These are phyloP conservation scores for Drosophila koepferae DNA, from an alignment of 2,888 invertebrate species.

Conservation along the genomic window DNA sequence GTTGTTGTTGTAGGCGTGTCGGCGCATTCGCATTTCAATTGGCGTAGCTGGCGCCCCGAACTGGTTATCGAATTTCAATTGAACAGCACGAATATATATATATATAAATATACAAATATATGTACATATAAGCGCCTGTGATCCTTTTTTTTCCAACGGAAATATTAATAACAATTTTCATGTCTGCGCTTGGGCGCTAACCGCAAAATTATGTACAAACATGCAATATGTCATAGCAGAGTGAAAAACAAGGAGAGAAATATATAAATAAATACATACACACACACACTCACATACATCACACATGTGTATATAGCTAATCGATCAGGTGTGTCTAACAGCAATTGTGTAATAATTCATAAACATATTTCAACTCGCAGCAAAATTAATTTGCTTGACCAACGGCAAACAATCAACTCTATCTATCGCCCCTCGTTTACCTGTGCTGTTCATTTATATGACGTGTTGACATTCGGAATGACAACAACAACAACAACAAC, in stretches of 20 bases:
- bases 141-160: conserved; percentile 42
- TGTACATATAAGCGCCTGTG: conserved; percentile 2
- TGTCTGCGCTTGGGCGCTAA: conserved; percentile 44
- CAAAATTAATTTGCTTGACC: conserved; percentile 73
- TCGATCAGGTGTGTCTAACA: conserved; percentile 71
- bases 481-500: conserved; percentile 55
- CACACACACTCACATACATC: not conserved
- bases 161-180: conserved; percentile 61
- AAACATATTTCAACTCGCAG: conserved; percentile 72
- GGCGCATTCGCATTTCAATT: conserved; percentile 67
- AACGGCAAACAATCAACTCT: conserved; percentile 32
- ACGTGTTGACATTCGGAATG: conserved; percentile 76
- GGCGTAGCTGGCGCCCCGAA: conserved; percentile 78
- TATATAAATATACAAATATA: not conserved
- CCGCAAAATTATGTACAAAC: conserved; percentile 75
- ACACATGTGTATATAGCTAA: conserved; percentile 39
- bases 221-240: conserved; percentile 72
- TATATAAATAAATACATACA: not conserved
- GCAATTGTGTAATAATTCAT: conserved; percentile 81
- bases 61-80: conserved; percentile 66
- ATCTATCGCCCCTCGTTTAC: conserved; percentile 16
- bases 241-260: not conserved
- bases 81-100: not conserved
- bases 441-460: conserved; percentile 64
- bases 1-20: conserved; percentile 27